A percentile compares a stretch with the other conserved stretches of the same genome.
phyloP scores from a whole-genome alignment of 2,888 invertebrate species.

The Vandiemenella viatica region DNA sequence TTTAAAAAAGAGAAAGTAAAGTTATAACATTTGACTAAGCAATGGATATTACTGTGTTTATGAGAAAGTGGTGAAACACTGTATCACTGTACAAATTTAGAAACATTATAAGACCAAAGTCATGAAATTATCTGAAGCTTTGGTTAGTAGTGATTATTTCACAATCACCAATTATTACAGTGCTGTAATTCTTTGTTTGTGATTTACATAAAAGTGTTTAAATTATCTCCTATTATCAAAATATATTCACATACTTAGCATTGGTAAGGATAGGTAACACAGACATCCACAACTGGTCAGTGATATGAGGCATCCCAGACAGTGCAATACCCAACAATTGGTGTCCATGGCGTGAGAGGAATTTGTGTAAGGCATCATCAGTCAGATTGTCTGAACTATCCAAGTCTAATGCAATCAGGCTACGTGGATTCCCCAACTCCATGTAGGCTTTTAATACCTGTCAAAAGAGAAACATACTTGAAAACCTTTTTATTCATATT shows the following conservation, averaged over 20 bases:
- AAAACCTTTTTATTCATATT: background rate
- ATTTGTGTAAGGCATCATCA: slow-evolving; percentile 83
- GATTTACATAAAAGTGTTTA: no score
- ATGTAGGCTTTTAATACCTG: slow-evolving; percentile 77
- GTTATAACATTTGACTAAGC: no score
- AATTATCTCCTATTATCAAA: no score
- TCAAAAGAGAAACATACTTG: slow-evolving; percentile 6
- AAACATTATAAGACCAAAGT: no score
- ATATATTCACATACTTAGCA: slow-evolving; percentile 50
- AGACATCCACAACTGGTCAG: slow-evolving; percentile 95
- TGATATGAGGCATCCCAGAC: slow-evolving; percentile 94
- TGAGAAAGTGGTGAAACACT: no score
- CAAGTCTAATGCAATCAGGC: slow-evolving; percentile 76
- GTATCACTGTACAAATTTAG: no score
- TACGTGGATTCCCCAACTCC: slow-evolving; percentile 61
- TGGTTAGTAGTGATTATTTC: no score
- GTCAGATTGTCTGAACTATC: slow-evolving; percentile 90
- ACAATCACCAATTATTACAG: no score
- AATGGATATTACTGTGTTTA: no score
- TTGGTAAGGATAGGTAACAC: slow-evolving; percentile 82
- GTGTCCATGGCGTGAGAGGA: slow-evolving; percentile 75
- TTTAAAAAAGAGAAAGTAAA: no score
- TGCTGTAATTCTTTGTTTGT: no score
- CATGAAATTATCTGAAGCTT: no score
- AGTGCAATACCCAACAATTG: slow-evolving; percentile 78